Conservation (phyloP, 2,888 invertebrate genomes). For the Erpobdella octoculata region DNA sequence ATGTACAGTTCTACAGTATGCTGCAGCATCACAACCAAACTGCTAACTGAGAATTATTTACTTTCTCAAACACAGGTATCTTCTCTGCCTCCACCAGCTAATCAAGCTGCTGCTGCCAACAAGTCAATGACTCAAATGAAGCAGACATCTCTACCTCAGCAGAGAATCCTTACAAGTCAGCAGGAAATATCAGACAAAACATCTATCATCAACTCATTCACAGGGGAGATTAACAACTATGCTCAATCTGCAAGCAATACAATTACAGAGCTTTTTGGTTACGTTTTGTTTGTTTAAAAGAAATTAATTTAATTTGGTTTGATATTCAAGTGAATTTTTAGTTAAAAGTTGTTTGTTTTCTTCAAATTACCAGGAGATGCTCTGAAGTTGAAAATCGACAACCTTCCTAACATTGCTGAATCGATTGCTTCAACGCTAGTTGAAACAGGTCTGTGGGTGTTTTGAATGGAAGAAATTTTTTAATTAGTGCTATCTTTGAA, state of each 20-base stretch:
- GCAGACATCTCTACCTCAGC: slow-evolving; percentile 14
- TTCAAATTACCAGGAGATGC: slow-evolving; percentile 8
- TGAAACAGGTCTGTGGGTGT: not conserved
- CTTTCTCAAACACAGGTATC: slow-evolving; percentile 20
- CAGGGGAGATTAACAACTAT: slow-evolving; percentile 71
- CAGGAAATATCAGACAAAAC: slow-evolving; percentile 23
- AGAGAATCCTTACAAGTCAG: not conserved
- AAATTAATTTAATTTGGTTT: not conserved
- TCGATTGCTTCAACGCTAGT: slow-evolving; percentile 22
- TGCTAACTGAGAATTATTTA: too few relatives aligned
- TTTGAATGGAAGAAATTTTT: not conserved
- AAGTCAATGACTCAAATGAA: not conserved
- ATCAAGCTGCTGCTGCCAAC: not conserved
- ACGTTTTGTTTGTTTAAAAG: too few relatives aligned
- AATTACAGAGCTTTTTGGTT: slow-evolving; percentile 86
- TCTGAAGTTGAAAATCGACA: slow-evolving; percentile 13
- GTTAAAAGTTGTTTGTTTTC: not conserved
- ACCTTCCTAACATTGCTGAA: slow-evolving; percentile 19
- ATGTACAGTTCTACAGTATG: too few relatives aligned
- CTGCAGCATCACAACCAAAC: too few relatives aligned
- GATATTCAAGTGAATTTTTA: not conserved
- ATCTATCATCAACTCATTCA: slow-evolving; percentile 79
- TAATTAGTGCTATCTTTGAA: not conserved
- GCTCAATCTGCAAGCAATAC: slow-evolving; percentile 79
- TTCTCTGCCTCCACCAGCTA: slow-evolving; percentile 20